Evolutionary conservation across 2,888 invertebrate species (phyloP).

Genomic region (Agrenia bidenticulata): DNA sequence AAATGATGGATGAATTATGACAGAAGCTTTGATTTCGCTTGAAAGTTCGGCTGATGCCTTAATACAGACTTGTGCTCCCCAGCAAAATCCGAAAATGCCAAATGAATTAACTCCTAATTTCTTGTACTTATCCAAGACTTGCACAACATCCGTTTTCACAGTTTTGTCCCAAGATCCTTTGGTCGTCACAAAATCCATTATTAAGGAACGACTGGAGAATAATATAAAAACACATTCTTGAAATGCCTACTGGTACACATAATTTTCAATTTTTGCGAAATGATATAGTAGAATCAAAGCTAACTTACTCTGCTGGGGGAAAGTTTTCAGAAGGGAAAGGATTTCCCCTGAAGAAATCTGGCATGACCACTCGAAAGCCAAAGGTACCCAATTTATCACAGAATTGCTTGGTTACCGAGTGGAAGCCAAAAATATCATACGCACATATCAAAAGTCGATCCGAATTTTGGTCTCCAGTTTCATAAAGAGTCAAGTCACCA

Average conservation of each 20-base stretch:
- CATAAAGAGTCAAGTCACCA: conserved; percentile 42
- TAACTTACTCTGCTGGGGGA: conserved; percentile 39
- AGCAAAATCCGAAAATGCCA: conserved; percentile 39
- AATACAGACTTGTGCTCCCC: conserved; percentile 32
- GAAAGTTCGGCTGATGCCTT: conserved; percentile 26
- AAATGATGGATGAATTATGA: conserved; percentile 42
- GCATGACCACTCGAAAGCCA: conserved; percentile 45
- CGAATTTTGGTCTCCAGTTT: conserved; percentile 31
- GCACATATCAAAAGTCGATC: conserved; percentile 35
- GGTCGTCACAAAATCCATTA: conserved; percentile 33
- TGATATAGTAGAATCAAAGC: neutral
- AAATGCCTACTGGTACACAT: neutral
- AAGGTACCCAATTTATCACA: conserved; percentile 36
- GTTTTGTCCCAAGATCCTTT: conserved; percentile 43
- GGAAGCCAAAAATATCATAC: conserved; percentile 47
- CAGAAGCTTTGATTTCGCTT: conserved; percentile 40
- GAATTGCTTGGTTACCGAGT: conserved; percentile 42
- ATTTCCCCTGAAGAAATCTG: conserved; percentile 45
- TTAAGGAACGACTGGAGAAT: conserved; percentile 23
- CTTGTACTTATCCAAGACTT: conserved; percentile 40
- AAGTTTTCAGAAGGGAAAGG: conserved; percentile 31
- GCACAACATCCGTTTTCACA: conserved; percentile 35
- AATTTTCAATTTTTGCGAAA: neutral
- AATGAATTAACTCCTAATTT: conserved; percentile 23
- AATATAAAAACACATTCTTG: neutral